Evolutionary conservation across 2,797 vertebrate genomes (phyloP).

Genomic region (Hydrolagus colliei): DNA sequence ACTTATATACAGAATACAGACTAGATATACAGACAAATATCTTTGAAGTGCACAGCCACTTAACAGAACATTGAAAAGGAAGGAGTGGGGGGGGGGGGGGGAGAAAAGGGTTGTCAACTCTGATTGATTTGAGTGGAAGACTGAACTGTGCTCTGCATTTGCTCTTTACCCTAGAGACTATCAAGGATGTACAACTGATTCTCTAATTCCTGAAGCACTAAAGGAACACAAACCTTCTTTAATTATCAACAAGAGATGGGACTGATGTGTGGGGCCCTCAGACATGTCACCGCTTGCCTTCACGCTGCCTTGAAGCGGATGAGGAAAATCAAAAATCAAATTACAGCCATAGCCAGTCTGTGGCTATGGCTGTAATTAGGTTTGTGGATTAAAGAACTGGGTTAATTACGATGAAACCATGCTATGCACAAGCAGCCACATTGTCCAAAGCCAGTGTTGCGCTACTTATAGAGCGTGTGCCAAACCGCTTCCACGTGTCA

Average conservation of each 20-base stretch:
- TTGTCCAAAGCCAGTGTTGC: neutral
- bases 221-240: neutral
- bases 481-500: neutral
- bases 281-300: neutral
- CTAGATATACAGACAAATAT: neutral
- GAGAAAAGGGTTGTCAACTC: neutral
- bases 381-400: neutral
- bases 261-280: neutral
- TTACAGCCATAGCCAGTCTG: too few species aligned
- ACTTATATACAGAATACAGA: neutral
- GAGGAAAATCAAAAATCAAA: neutral
- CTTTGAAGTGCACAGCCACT: slow-evolving; percentile 18
- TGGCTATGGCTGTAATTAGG: neutral
- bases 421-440: neutral
- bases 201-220: slow-evolving; percentile 10
- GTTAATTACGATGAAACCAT: neutral
- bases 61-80: neutral
- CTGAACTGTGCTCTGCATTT: slow-evolving; percentile 22
- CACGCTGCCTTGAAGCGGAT: neutral
- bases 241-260: slow-evolving; percentile 9
- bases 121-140: slow-evolving; percentile 20
- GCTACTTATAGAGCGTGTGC: neutral
- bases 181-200: neutral
- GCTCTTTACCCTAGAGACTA: neutral
- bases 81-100: too few species aligned